Conservation (phyloP, 2,888 invertebrate genomes). For the Eristalinus sepulchralis region DNA sequence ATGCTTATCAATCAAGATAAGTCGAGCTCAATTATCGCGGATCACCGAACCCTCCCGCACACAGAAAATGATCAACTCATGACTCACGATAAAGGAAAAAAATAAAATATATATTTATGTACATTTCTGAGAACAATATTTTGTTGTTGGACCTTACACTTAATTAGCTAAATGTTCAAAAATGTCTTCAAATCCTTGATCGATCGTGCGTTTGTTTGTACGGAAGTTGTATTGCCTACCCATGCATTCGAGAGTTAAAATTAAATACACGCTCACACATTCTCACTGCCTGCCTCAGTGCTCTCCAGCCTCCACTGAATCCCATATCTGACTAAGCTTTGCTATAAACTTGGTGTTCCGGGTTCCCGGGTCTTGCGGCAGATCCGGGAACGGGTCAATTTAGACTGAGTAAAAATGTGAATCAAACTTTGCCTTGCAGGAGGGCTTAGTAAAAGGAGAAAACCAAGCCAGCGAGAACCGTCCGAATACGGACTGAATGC, state of each 20-base stretch:
- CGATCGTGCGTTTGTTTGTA: conserved; percentile 55
- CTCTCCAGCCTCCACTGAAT: conserved; percentile 3
- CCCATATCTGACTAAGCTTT: conserved; percentile 20
- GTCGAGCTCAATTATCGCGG: background rate
- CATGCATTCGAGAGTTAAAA: conserved; percentile 5
- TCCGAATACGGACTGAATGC: conserved; percentile 98
- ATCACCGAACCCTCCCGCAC: background rate
- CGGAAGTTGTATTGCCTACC: conserved; percentile 37
- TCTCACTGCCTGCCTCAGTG: conserved; percentile 45
- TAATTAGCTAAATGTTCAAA: conserved; percentile 35
- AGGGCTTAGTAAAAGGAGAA: conserved; percentile 87
- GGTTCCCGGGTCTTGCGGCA: conserved; percentile 59
- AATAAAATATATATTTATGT: conserved; percentile 15
- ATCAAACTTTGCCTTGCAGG: conserved; percentile 89
- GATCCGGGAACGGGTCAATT: conserved; percentile 14
- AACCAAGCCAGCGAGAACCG: conserved; percentile 98
- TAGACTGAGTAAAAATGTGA: conserved; percentile 93
- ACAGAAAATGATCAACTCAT: background rate
- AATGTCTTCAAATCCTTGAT: conserved; percentile 49
- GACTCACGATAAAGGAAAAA: conserved; percentile 7
- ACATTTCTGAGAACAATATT: background rate
- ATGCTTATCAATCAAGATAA: background rate
- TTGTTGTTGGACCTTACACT: conserved; percentile 2
- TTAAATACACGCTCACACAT: conserved; percentile 27
- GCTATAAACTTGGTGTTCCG: conserved; percentile 72